Percentiles rank a stretch among this genome's conserved stretches.
Evolutionary conservation across 2,113 vertebrate species (phyloP).

Genomic region (Pelecanoides urinatrix): DNA sequence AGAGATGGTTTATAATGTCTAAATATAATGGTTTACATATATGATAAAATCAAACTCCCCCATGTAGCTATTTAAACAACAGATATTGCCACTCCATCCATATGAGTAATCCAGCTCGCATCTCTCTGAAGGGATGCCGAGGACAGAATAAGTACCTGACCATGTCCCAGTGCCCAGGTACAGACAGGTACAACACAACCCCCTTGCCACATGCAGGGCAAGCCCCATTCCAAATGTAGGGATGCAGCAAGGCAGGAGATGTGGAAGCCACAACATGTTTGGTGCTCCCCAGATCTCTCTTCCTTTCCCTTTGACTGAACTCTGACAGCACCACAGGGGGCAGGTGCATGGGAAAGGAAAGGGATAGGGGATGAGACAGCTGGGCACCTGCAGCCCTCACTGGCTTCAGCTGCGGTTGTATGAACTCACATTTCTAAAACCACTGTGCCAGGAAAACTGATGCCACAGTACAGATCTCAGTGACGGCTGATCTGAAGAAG

Average conservation of each 20-base stretch:
- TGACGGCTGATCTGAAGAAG: not conserved
- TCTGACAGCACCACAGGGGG: not conserved
- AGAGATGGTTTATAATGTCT: not conserved
- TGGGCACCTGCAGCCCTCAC: not conserved
- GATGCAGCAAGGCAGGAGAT: not conserved
- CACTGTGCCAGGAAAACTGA: not conserved
- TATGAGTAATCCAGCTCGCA: not conserved
- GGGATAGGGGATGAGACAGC: not conserved
- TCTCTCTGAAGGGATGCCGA: not conserved
- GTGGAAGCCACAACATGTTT: accelerated
- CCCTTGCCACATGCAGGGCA: accelerated
- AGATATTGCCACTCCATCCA: not conserved
- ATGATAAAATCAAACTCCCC: not conserved
- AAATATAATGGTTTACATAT: not conserved
- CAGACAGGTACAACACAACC: not conserved
- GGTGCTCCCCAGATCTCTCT: not conserved
- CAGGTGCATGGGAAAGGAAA: not conserved
- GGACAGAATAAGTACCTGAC: not conserved
- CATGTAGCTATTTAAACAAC: not conserved
- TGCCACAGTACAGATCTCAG: not conserved
- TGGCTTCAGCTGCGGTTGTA: not conserved
- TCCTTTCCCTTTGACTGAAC: not conserved
- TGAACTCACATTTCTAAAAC: not conserved
- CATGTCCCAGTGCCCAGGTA: not conserved
- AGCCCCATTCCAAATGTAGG: not conserved